Conservation (phyloP, 1,140 invertebrate species). For the Scaptomyza pallida region DNA sequence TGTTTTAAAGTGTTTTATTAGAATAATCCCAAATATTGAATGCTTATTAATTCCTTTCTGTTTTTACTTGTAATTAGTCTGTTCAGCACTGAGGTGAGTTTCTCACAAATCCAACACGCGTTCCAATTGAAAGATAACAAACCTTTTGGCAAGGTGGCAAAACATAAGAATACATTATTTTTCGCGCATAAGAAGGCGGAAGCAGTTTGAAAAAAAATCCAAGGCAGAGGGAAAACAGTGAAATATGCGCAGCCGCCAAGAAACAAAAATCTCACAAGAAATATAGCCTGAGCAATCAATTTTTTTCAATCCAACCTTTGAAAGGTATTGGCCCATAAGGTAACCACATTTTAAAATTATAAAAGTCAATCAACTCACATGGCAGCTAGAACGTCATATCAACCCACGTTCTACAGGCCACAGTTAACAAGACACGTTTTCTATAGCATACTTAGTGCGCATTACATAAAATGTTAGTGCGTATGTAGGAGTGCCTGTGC, state of each 20-base stretch:
- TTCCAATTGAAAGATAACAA: constrained; percentile 54
- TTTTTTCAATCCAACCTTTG: not conserved
- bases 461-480: constrained; percentile 18
- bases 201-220: constrained; percentile 4
- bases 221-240: constrained; percentile 1
- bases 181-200: constrained; percentile 1
- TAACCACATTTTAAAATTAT: not conserved
- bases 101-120: constrained; percentile 35
- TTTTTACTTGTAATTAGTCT: constrained; percentile 10
- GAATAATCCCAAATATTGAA: too few relatives aligned
- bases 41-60: too few relatives aligned
- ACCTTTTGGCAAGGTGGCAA: constrained; percentile 38
- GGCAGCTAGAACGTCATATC: constrained; percentile 6
- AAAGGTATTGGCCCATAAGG: not conserved
- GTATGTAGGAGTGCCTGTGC: constrained; percentile 15
- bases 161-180: constrained; percentile 18
- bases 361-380: constrained; percentile 7
- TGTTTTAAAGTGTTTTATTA: too few relatives aligned
- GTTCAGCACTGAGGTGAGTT: constrained; percentile 40
- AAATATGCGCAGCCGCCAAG: constrained; percentile 54
- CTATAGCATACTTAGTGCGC: constrained; percentile 35
- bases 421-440: constrained; percentile 18
- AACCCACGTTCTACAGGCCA: constrained; percentile 7
- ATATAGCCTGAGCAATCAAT: not conserved
- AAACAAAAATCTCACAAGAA: constrained; percentile 1